Percentiles rank a stretch among this genome's conserved stretches.
These are phyloP conservation scores for Amazona guildingii DNA, from an alignment of 2,113 vertebrate species.

Conservation along the genomic window DNA sequence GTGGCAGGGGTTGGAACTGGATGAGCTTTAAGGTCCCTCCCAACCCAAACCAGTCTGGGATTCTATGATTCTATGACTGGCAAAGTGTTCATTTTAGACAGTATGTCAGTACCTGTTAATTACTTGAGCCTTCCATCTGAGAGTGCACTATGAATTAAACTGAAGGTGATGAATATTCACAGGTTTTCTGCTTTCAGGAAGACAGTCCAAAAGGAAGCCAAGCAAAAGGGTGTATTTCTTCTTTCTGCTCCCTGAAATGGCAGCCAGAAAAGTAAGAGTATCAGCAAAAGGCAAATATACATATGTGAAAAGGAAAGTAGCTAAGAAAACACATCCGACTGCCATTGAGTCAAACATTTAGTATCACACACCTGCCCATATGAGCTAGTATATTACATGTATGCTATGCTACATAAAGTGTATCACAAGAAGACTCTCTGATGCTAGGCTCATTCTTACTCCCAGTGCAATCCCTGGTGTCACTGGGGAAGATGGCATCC, in stretches of 20 bases:
- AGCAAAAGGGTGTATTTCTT: background rate
- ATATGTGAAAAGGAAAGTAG: background rate
- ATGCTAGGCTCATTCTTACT: background rate
- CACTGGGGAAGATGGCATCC: background rate
- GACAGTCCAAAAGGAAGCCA: background rate
- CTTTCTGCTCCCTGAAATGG: background rate
- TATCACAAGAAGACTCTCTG: background rate
- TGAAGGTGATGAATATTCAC: background rate
- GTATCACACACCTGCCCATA: background rate
- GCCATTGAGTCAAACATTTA: background rate
- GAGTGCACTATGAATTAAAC: background rate
- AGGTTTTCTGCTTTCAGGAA: background rate
- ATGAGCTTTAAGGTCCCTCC: background rate
- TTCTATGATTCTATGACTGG: background rate
- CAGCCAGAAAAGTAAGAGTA: background rate
- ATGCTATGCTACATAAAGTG: rapidly evolving
- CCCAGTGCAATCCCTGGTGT: background rate
- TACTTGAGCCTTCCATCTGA: background rate
- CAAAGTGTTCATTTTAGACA: background rate
- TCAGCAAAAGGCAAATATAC: background rate
- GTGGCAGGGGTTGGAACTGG: background rate
- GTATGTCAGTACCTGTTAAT: background rate
- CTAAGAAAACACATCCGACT: background rate
- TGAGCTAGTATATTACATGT: background rate
- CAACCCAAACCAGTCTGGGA: background rate